A percentile compares a stretch with the other conserved stretches of the same genome.
Conservation (phyloP, 2,797 vertebrate genomes). For the Cygnus olor region DNA sequence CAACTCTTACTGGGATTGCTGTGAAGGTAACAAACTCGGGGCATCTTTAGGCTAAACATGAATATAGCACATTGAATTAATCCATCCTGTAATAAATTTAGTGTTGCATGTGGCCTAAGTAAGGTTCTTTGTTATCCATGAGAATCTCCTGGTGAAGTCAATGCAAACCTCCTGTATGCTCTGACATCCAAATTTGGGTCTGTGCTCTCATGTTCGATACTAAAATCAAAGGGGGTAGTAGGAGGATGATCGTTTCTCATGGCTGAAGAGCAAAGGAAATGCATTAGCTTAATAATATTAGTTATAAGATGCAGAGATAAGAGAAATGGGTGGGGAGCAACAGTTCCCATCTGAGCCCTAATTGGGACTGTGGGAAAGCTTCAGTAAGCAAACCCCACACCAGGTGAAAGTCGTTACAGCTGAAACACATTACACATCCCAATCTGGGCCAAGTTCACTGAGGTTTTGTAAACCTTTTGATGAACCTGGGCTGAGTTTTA, state of each 20-base stretch:
- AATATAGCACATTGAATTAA: not conserved
- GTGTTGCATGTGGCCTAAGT: not conserved
- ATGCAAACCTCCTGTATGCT: not conserved
- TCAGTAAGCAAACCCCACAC: slow-evolving; percentile 10
- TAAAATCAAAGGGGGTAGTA: slow-evolving; percentile 29
- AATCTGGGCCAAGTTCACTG: not conserved
- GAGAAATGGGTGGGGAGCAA: slow-evolving; percentile 40
- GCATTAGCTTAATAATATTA: slow-evolving; percentile 54
- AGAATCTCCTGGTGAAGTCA: slow-evolving; percentile 14
- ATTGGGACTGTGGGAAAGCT: slow-evolving; percentile 63
- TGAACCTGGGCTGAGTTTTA: slow-evolving; percentile 30
- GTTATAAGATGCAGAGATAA: slow-evolving; percentile 48
- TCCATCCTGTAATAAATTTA: not conserved
- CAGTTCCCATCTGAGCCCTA: slow-evolving; percentile 45
- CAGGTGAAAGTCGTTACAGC: not conserved
- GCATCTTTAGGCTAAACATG: slow-evolving; percentile 11
- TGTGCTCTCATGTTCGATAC: not conserved
- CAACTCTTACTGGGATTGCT: not conserved
- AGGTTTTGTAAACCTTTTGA: slow-evolving; percentile 35
- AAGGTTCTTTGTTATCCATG: not conserved
- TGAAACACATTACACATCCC: slow-evolving; percentile 8
- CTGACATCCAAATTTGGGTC: not conserved
- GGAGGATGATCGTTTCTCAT: slow-evolving; percentile 37
- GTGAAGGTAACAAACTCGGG: not conserved
- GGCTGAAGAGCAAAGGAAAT: slow-evolving; percentile 37